Base-by-base conservation (phyloP, 92 coral and sea anemone genomes). In the Palythoa caribaeorum region DNA sequence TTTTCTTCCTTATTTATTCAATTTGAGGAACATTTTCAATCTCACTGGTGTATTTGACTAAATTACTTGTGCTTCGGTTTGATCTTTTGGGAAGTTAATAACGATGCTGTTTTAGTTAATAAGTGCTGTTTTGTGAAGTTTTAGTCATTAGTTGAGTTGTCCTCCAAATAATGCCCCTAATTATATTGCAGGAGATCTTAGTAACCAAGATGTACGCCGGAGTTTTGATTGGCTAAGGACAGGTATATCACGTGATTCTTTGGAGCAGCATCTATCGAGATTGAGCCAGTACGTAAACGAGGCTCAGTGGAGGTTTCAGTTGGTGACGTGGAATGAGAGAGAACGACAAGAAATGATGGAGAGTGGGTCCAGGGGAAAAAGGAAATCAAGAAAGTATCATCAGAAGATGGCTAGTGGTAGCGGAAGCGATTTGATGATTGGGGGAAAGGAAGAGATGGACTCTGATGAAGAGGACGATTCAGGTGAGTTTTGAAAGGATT, bases 261-360 rank as follows among this genome's bases (percentile, higher is more conserved):
- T 97, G 78, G 99, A 95, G 52, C 99, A 97, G 88, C 92, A 96
- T 38, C 89, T 94, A 62, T 97, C 99, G 44, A 92, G 99, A 10
- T 90, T 97, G 88, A 94, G 99, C 1, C 98, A 97, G 90, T 97
- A 84, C 94, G 90, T 97, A 78, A 94, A 92, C 55, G 99, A 97
- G 84, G 99, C 98, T 3, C 98, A 97, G 78, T 97, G 99, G 99
- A 92, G 99, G 39, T 87, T 91, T 54, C 99, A 97, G 89, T 91
- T 97, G 60, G 99, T 97, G 63, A 94, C 98, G 6, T 94, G 95
- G 96, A 89, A 92, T 39, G 94, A 89, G 14, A 85, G 89, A 38
- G 57, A 89, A 13, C 69, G 80, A 52, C 50, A 72, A 54, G 89
- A 63, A 39, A 50, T 77, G 83, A 91, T 73, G 75, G 74, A 51